These are phyloP conservation scores for Heteronetta atricapilla DNA, from an alignment of 2,113 vertebrate species.

Conservation along the genomic window DNA sequence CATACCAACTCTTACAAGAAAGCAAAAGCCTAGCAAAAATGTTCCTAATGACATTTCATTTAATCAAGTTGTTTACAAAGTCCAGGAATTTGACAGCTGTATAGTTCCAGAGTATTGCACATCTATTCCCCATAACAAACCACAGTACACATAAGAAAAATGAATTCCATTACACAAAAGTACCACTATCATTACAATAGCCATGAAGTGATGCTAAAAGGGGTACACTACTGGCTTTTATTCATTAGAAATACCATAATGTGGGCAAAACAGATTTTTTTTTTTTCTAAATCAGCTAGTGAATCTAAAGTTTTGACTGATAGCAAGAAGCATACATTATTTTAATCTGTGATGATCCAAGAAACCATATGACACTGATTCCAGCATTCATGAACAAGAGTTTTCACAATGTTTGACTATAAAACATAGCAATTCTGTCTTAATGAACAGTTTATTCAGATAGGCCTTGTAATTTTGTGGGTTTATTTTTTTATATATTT, in stretches of 20 bases:
- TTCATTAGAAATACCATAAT: neutral
- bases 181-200: neutral
- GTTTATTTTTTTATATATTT: neutral
- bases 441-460: conserved; percentile 56
- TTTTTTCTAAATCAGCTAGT: conserved; percentile 43
- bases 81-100: neutral
- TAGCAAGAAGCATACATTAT: conserved; percentile 26
- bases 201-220: neutral
- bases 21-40: neutral
- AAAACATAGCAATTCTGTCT: conserved; percentile 59
- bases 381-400: conserved; percentile 27
- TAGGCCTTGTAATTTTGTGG: conserved; percentile 51
- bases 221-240: neutral
- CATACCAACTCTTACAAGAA: neutral
- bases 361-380: conserved; percentile 29
- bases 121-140: neutral
- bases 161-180: neutral
- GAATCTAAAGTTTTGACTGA: conserved; percentile 49
- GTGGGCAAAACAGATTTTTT: neutral
- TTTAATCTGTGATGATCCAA: conserved; percentile 27
- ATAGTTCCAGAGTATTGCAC: neutral
- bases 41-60: neutral
- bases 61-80: neutral
- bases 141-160: neutral
- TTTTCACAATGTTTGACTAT: conserved; percentile 39